Percentiles rank a stretch among this genome's conserved stretches.
Evolutionary conservation across 2,113 vertebrate genomes (phyloP).

Genomic region (Capreolus pygargus): DNA sequence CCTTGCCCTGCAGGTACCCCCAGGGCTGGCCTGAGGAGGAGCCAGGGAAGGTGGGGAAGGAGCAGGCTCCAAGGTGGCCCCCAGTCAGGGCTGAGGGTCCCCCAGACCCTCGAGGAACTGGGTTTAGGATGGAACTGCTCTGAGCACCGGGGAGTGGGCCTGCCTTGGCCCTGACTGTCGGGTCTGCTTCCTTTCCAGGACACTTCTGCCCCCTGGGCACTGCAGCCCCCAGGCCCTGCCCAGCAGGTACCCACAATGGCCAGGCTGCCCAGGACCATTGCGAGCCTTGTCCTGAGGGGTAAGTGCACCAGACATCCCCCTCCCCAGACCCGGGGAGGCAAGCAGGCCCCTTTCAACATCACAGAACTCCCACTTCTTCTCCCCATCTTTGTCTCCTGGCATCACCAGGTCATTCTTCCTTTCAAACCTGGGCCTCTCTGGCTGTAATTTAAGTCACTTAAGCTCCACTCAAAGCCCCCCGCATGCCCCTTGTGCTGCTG

Average conservation of each 20-base stretch:
- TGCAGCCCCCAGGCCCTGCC: slow-evolving; percentile 83
- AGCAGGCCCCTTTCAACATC: neutral
- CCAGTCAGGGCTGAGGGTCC: no score
- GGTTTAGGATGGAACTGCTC: neutral
- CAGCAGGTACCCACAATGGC: slow-evolving; percentile 85
- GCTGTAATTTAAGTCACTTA: neutral
- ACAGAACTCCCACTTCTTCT: neutral
- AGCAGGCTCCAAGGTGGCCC: neutral
- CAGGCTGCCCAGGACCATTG: slow-evolving; percentile 82
- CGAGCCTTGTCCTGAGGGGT: slow-evolving; percentile 89
- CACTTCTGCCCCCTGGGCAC: slow-evolving; percentile 89
- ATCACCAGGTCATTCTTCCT: neutral
- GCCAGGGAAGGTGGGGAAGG: neutral
- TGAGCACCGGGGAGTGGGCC: neutral
- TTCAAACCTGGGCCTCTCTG: neutral
- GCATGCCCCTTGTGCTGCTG: neutral
- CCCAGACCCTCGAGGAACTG: neutral
- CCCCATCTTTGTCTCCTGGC: neutral
- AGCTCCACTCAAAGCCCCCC: neutral
- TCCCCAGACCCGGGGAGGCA: neutral
- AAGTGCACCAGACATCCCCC: slow-evolving; percentile 54
- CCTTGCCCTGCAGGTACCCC: slow-evolving; percentile 86
- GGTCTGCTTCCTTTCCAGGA: slow-evolving; percentile 77
- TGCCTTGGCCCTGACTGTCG: neutral
- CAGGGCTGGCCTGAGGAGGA: neutral